Evolutionary conservation across 1,140 invertebrate genomes (phyloP).

Genomic region (Drosophila trapezifrons): DNA sequence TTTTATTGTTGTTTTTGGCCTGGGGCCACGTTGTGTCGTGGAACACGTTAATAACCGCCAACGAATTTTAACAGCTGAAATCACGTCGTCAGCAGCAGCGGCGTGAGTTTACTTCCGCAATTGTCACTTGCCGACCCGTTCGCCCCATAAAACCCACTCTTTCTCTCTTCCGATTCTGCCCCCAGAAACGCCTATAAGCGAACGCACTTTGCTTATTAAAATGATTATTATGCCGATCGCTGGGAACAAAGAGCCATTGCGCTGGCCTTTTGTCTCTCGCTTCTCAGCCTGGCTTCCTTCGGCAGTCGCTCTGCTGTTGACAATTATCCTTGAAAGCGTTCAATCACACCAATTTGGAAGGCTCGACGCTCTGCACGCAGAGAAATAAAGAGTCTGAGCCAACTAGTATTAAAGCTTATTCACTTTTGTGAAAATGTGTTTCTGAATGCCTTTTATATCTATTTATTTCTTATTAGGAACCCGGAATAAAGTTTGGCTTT

Average conservation of each 20-base stretch:
- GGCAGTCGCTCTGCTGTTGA: conserved; percentile 9
- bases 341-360: conserved; percentile 65
- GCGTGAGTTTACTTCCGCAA: conserved; percentile 58
- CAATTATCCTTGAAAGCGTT: conserved; percentile 74
- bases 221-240: conserved; percentile 27
- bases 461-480: background rate
- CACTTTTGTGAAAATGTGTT: too few relatives aligned
- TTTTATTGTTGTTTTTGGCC: conserved; percentile 46
- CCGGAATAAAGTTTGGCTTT: background rate
- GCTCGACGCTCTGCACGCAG: conserved; percentile 46
- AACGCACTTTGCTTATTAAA: conserved; percentile 39
- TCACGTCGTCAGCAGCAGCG: conserved; percentile 55
- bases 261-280: conserved; percentile 15
- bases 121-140: conserved; percentile 55
- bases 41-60: conserved; percentile 69
- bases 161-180: background rate
- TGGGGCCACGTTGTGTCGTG: conserved; percentile 71
- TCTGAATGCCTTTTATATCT: too few relatives aligned
- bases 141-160: background rate
- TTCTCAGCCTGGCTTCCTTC: conserved; percentile 23
- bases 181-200: conserved; percentile 27
- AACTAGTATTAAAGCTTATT: too few relatives aligned
- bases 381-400: background rate
- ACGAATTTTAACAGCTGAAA: conserved; percentile 60
- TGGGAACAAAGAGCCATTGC: conserved; percentile 44